Evolutionary conservation across 2,888 invertebrate genomes (phyloP), one percentile per base, ranked within the genome.

Genomic region (Chrysolina americana): DNA sequence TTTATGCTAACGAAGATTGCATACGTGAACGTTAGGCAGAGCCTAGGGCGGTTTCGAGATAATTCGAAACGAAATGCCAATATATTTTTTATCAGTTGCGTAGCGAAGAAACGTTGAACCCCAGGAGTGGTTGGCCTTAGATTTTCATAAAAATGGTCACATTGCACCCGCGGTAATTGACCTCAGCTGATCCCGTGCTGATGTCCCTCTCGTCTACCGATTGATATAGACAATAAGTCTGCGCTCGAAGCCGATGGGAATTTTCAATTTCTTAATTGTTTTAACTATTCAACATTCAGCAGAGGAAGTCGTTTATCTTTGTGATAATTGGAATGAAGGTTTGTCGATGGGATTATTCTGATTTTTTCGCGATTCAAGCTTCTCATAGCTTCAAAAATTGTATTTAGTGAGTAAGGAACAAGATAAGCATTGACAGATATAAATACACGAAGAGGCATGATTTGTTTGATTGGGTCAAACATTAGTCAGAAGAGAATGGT

Each of bases 121-220:
- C 81, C 79, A 80, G 80, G 83, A 90, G 89, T 88, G 89, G 90
- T 89, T 88, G 89, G 89, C 90, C 89, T 90, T 90, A 90, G 88
- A 88, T 89, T 87, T 87, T 87, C 86, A 88, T 88, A 89, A 89
- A 89, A 89, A 89, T 89, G 86, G 87, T 88, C 88, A 87, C 89
- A 88, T 89, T 89, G 89, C 88, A 85, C 87, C 83, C 84, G 82
- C 85, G 86, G 87, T 86, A 83, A 81, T 83, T 85, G 86, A 86
- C 85, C 86, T 80, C 69, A 50, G 69, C 28, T 70, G 64, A 66
- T 63, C 65, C 63, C 68, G 48, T 59, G 59, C 63, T 68, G 65
- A 56, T 65, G 68, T 53, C 53, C 53, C 44, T 68, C 68, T 68
- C 36, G 59, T 59, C 59, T 59, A 68, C 53, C 53, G 53, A 36